phyloP scores from a whole-genome alignment of 1,140 invertebrate species.

The Brachionus rotundiformis region DNA sequence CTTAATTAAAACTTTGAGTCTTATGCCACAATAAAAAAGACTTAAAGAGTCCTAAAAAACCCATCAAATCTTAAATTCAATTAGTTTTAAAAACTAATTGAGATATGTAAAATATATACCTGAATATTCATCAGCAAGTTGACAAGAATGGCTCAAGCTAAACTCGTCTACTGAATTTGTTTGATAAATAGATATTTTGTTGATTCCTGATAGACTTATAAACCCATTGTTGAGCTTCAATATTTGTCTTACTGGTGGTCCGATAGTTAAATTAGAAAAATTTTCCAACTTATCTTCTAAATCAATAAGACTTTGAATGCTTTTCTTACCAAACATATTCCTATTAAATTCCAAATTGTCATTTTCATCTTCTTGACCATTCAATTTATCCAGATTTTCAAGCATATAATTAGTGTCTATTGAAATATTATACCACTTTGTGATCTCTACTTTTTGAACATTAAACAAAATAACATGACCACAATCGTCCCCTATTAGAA shows the following conservation, averaged over 20 bases:
- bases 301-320: neutral
- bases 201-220: neutral
- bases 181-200: conserved; percentile 20
- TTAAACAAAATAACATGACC: conserved; percentile 13
- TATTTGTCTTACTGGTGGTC: neutral
- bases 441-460: neutral
- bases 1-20: neutral
- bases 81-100: no score
- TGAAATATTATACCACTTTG: neutral
- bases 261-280: neutral
- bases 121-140: conserved; percentile 15
- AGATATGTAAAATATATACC: no score
- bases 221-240: conserved; percentile 10
- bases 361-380: neutral
- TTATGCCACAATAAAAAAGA: no score
- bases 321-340: neutral
- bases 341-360: neutral
- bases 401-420: neutral
- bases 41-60: no score
- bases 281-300: neutral
- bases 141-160: conserved; percentile 11
- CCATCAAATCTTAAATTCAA: no score
- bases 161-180: neutral
- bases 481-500: neutral
- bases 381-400: neutral